These are phyloP conservation scores for Subacronicta megacephala DNA, from an alignment of 2,888 invertebrate species.

Conservation along the genomic window DNA sequence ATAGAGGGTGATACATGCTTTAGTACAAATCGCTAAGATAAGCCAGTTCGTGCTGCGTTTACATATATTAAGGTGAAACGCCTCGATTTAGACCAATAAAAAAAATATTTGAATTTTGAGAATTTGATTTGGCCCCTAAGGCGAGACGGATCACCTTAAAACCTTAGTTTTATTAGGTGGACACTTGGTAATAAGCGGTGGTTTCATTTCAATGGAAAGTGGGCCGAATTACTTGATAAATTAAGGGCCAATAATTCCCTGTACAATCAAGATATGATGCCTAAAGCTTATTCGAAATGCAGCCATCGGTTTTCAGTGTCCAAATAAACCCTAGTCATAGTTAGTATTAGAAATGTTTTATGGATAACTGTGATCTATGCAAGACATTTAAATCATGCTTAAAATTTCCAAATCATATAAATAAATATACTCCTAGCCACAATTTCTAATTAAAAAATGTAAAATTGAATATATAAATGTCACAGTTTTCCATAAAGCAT, in stretches of 20 bases:
- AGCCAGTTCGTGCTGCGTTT: slow-evolving; percentile 51
- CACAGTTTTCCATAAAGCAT: slow-evolving; percentile 37
- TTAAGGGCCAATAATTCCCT: background rate
- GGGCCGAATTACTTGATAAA: background rate
- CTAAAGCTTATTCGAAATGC: background rate
- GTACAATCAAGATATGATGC: background rate
- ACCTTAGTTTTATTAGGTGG: slow-evolving; percentile 52
- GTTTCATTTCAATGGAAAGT: slow-evolving; percentile 1
- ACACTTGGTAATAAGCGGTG: slow-evolving; percentile 1
- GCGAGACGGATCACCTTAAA: too few relatives aligned
- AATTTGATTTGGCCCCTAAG: too few relatives aligned
- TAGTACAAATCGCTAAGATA: slow-evolving; percentile 71
- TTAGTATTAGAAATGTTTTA: slow-evolving; percentile 39
- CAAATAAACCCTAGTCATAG: slow-evolving; percentile 53
- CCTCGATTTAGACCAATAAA: too few relatives aligned
- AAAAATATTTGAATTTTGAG: too few relatives aligned
- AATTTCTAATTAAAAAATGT: background rate
- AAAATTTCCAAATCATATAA: background rate
- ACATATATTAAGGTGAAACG: slow-evolving; percentile 46
- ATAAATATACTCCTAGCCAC: background rate
- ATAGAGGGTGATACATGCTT: slow-evolving; percentile 63
- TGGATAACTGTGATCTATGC: slow-evolving; percentile 32
- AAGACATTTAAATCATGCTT: background rate
- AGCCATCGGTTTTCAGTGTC: slow-evolving; percentile 8
- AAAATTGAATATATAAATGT: background rate